Evolutionary conservation across 2,888 invertebrate genomes (phyloP).

Genomic region (Mactromeris polynyma): DNA sequence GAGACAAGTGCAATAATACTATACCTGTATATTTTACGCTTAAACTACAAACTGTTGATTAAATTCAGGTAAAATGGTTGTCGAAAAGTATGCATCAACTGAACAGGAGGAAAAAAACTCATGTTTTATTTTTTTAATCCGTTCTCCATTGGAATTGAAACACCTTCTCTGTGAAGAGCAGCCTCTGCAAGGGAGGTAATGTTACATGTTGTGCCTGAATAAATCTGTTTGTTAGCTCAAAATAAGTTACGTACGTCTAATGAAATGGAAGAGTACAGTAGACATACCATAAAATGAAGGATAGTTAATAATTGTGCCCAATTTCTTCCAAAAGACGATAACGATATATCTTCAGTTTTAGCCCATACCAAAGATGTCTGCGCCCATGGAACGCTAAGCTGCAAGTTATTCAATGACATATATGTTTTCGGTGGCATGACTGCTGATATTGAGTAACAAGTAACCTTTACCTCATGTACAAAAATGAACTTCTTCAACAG

Average conservation of each 20-base stretch:
- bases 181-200: background rate
- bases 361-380: conserved; percentile 38
- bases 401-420: background rate
- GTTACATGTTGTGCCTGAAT: too few relatives aligned
- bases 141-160: conserved; percentile 15
- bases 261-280: too few relatives aligned
- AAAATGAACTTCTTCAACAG: background rate
- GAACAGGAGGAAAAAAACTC: background rate
- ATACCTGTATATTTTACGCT: background rate
- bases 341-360: background rate
- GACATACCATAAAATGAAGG: too few relatives aligned
- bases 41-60: background rate
- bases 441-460: background rate
- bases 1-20: background rate
- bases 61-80: background rate
- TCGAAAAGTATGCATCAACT: background rate
- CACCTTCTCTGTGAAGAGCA: conserved; percentile 1
- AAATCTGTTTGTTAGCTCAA: too few relatives aligned
- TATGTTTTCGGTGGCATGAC: background rate
- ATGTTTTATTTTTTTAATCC: conserved; percentile 17
- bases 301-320: too few relatives aligned
- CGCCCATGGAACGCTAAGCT: conserved; percentile 18
- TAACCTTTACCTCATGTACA: background rate
- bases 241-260: too few relatives aligned
- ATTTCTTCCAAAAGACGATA: conserved; percentile 2